Base-by-base conservation (phyloP, 2,797 vertebrate species). In the Otolemur crassicaudatus region DNA sequence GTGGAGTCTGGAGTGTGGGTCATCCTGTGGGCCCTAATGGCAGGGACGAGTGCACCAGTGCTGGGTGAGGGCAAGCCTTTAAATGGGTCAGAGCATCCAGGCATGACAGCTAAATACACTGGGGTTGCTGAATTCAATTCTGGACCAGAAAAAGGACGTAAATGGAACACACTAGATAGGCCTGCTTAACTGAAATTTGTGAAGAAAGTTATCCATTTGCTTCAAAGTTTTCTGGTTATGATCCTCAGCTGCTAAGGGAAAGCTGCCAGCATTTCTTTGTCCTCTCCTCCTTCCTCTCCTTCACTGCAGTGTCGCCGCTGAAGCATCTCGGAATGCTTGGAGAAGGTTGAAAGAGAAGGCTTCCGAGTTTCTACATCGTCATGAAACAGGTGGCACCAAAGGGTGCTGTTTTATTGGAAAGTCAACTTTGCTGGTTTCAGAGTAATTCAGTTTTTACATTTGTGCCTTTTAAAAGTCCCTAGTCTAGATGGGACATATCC, bases 381-480 rank as follows among this genome's bases (percentile, higher is more conserved):
- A 85, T 16, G 69, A 37, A 37, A 31, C 12, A 46, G 72, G 29
- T 87, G 73, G 53, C 27, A 23, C 46, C 9, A 34, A 93, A 25
- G 81, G 14, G 14, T 86, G 46, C 49, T 90, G 2, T 92, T 92
- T 87, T 92, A 20, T 80, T 46, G n/a, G 31, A 61, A 70, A 73
- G 56, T 12, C 34, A 46, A 70, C 34, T 25, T n/a, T 56, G 19
- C 75, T 40, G 23, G 46, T 77, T 80, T 75, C 20, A n/a, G 27
- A 56, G 31, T 90, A 76, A 90, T 72, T 95, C 2, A 11, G 0
- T 87, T 94, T 87, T 79, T 83, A 7, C 61, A 77, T 0, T 37
- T 91, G 87, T 97, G 31, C 76, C 58, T 79, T 89, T 90, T 87
- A 14, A 77, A 93, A 67, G 46, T 63, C 3, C 11, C n/a, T 89